phyloP scores from a whole-genome alignment of 1,140 invertebrate species.

The Pachypsylla venusta region DNA sequence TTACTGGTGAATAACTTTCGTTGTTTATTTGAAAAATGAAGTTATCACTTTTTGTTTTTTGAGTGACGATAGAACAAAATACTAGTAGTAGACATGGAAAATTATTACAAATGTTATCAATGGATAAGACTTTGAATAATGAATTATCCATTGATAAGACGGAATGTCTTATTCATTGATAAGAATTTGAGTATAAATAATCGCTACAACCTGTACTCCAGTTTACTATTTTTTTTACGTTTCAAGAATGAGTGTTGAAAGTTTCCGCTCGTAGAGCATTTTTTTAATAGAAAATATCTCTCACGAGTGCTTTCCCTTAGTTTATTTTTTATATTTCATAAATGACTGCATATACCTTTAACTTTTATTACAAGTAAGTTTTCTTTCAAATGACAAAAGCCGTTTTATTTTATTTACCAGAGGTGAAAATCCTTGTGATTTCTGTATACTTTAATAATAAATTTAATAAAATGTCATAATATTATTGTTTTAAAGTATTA shows the following conservation, averaged over 20 bases:
- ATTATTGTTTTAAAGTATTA: too few relatives aligned
- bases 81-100: too few relatives aligned
- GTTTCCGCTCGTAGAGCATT: constrained; percentile 7
- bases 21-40: too few relatives aligned
- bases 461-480: too few relatives aligned
- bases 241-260: constrained; percentile 2
- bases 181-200: neutral
- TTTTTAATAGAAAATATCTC: neutral
- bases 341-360: constrained; percentile 6
- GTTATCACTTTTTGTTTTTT: too few relatives aligned
- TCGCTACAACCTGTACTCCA: neutral
- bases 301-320: neutral
- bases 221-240: neutral
- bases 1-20: too few relatives aligned
- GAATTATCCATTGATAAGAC: neutral
- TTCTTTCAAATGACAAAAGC: too few relatives aligned
- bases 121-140: neutral
- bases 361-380: constrained; percentile 5
- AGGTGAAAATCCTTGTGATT: too few relatives aligned
- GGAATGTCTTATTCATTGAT: neutral
- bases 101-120: too few relatives aligned
- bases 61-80: too few relatives aligned
- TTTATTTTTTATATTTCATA: neutral
- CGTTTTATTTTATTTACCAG: neutral
- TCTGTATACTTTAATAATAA: too few relatives aligned